These are phyloP conservation scores for Esox niger DNA, from an alignment of 2,113 vertebrate genomes.

Conservation along the genomic window DNA sequence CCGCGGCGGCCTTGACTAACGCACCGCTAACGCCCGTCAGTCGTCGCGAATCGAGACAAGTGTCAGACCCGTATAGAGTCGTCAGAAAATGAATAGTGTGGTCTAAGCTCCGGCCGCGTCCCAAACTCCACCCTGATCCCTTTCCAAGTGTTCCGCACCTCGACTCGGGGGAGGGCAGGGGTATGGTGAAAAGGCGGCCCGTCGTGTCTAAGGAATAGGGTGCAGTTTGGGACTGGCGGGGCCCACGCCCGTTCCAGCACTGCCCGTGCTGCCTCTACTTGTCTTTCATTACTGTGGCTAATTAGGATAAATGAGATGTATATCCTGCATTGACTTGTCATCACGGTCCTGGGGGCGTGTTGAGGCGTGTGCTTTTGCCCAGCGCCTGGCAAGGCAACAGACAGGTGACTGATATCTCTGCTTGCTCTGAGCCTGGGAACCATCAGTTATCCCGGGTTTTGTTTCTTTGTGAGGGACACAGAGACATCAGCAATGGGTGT, in stretches of 20 bases:
- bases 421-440: conserved; percentile 17
- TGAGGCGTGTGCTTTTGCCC: conserved; percentile 12
- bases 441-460: conserved; percentile 24
- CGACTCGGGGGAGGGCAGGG: no score
- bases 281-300: conserved; percentile 39
- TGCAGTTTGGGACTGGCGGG: no score
- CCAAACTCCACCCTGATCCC: no score
- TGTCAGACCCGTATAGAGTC: conserved; percentile 42
- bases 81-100: conserved; percentile 48
- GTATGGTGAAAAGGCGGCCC: no score
- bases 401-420: conserved; percentile 41
- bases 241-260: conserved; percentile 14
- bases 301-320: conserved; percentile 54
- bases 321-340: conserved; percentile 33
- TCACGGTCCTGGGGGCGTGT: conserved; percentile 37
- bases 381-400: neutral
- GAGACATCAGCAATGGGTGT: conserved; percentile 11
- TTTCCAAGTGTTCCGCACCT: no score
- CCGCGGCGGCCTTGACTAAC: conserved; percentile 51
- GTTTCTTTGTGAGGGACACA: neutral
- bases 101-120: conserved; percentile 11
- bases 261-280: conserved; percentile 14
- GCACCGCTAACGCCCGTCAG: neutral
- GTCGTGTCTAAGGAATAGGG: no score
- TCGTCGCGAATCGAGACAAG: conserved; percentile 51